Base-by-base conservation (phyloP, 2,888 invertebrate species). In the Oligia fasciuncula region DNA sequence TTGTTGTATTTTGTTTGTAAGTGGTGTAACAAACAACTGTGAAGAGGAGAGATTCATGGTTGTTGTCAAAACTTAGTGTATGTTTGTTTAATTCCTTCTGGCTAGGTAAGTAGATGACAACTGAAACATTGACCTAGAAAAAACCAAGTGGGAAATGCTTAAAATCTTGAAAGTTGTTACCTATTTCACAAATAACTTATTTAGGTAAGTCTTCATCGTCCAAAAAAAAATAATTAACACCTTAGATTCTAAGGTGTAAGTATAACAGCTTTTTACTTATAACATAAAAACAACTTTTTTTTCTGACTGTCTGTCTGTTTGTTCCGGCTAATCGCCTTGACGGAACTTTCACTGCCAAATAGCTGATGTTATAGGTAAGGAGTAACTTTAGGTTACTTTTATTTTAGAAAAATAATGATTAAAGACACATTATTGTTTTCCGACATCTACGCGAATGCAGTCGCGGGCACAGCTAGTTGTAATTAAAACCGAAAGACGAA, bases 1-100 rank as follows among this genome's bases (percentile, higher is more conserved):
- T 75, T 85, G 66, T 71, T 68, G 40, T 82, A 62, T 73, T 85
- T 72, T 85, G n/a, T 85, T 63, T 66, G 19, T 19, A 29, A 66
- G n/a, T 65, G 35, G 11, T 70, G 43, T 70, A 78, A 62, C 66
- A 77, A 83, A 77, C 60, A 68, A 77, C 49, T 69, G 51, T n/a
- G 40, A 14, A 83, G n/a, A 65, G 35, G 4, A 43, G 23, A 67
- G 19, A 54, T 46, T 65, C 9, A 13, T 46, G 73, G 9, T 23
- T 60, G 29, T 46, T 70, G 35, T n/a, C 19, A 54, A 51, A 69
- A 51, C 13, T 65, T 35, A 2, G 3, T 63, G 14, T 62, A 5
- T 14, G 14, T 65, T 35, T 68, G 29, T 29, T 19, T 17, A n/a
- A 13, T 60, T 11, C 29, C 2, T 72, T n/a, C 49, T 51, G 14